A percentile compares a stretch with the other conserved stretches of the same genome.
Conservation (phyloP, 2,797 vertebrate species). For the Adelosebastes latens region DNA sequence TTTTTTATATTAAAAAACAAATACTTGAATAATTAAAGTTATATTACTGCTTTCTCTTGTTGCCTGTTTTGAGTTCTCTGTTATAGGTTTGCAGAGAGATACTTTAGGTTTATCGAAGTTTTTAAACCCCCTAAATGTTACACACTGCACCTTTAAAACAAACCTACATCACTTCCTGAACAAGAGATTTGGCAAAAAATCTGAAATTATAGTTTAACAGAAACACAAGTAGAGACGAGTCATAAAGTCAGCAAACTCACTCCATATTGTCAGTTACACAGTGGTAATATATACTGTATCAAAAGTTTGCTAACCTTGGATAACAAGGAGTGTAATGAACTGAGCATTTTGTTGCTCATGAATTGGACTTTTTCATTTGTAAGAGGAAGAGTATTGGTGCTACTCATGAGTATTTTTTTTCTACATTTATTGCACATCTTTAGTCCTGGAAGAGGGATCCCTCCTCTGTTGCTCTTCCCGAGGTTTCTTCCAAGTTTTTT, state of each 20-base stretch:
- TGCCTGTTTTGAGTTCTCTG: constrained; percentile 28
- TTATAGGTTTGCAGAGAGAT: neutral
- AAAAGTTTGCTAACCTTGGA: neutral
- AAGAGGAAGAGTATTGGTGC: neutral
- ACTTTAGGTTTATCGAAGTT: neutral
- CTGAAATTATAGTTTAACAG: neutral
- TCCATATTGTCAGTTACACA: neutral
- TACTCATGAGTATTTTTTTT: neutral
- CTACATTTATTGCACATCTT: neutral
- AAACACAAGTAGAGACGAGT: neutral
- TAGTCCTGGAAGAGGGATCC: neutral
- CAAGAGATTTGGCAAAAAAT: neutral
- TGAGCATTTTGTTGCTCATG: neutral
- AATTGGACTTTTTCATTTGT: neutral
- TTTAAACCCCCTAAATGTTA: neutral
- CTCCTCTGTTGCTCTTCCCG: neutral
- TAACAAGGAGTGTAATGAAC: neutral
- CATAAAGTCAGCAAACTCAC: neutral
- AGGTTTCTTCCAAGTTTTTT: neutral
- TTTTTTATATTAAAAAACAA: constrained; percentile 83
- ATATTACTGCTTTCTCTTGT: constrained; percentile 60
- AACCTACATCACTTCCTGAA: neutral
- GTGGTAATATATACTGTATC: neutral
- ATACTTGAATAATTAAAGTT: constrained; percentile 78
- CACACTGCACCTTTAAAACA: neutral